Conservation (phyloP, 2,888 invertebrate genomes). For the Scaptomyza tumidula region DNA sequence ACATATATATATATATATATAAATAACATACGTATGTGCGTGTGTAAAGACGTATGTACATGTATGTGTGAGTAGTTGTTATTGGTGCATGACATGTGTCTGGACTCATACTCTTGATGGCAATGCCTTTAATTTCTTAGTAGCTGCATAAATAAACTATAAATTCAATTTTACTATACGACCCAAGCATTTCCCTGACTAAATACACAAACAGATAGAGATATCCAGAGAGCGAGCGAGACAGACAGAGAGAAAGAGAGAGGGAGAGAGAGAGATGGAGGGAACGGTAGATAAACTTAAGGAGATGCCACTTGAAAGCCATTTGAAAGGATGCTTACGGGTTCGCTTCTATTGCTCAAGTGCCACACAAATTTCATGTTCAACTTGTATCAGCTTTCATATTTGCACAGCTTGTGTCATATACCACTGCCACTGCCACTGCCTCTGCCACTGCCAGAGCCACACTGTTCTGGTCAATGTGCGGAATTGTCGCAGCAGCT, state of each 20-base stretch:
- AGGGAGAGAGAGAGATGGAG: background rate
- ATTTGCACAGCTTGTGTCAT: conserved; percentile 55
- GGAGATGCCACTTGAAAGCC: conserved; percentile 20
- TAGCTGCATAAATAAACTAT: conserved; percentile 80
- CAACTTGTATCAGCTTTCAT: conserved; percentile 59
- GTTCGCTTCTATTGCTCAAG: conserved; percentile 16
- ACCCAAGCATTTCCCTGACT: conserved; percentile 42
- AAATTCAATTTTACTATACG: conserved; percentile 71
- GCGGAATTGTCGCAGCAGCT: conserved; percentile 43
- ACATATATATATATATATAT: conserved; percentile 6
- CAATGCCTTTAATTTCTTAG: conserved; percentile 73
- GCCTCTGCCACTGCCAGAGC: background rate
- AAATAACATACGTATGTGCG: background rate
- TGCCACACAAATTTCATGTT: conserved; percentile 60
- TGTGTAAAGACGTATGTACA: background rate
- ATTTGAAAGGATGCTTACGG: conserved; percentile 14
- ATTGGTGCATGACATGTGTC: conserved; percentile 64
- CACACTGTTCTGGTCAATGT: conserved; percentile 39
- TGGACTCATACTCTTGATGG: conserved; percentile 36
- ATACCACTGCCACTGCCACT: conserved; percentile 28
- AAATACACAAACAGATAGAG: conserved; percentile 37
- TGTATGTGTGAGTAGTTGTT: conserved; percentile 19
- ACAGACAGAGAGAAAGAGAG: background rate
- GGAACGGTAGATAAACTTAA: background rate
- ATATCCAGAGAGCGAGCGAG: background rate